A percentile compares a stretch with the other conserved stretches of the same genome.
Evolutionary conservation across 2,888 invertebrate species (phyloP).

Genomic region (Diachrysia chrysitis): DNA sequence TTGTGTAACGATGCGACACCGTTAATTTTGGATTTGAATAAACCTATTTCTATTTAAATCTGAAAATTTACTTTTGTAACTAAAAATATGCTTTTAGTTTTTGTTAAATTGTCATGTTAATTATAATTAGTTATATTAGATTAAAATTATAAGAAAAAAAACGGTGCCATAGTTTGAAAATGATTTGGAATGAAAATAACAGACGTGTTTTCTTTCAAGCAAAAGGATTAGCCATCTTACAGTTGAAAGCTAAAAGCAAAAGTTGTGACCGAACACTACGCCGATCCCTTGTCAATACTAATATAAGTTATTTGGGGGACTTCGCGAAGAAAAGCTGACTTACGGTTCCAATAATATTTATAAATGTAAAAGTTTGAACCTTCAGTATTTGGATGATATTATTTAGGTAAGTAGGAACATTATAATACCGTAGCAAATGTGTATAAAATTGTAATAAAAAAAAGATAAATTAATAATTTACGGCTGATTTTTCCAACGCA

Average conservation of each 20-base stretch:
- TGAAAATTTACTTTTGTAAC: not conserved
- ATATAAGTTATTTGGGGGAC: not conserved
- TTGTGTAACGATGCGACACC: not conserved
- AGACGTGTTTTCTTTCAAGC: not conserved
- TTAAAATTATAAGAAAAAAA: too few relatives aligned
- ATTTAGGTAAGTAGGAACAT: not conserved
- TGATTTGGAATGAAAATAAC: not conserved
- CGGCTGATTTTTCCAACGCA: too few relatives aligned
- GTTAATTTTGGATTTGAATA: conserved; percentile 14
- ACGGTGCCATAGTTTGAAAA: not conserved
- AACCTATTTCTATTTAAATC: not conserved
- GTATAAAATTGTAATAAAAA: not conserved
- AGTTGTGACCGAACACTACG: conserved; percentile 2
- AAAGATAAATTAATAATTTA: too few relatives aligned
- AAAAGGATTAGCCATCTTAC: not conserved
- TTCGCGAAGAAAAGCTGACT: conserved; percentile 1
- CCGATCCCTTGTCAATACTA: conserved; percentile 3
- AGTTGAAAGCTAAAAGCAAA: conserved; percentile 1
- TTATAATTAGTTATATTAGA: too few relatives aligned
- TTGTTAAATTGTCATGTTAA: too few relatives aligned
- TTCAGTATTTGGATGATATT: not conserved
- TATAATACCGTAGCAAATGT: not conserved
- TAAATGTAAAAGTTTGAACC: not conserved
- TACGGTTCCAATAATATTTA: not conserved
- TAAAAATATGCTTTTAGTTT: too few relatives aligned